Evolutionary conservation across 2,888 invertebrate genomes (phyloP), one percentile per base, ranked within the genome.

Genomic region (Esperia sulphurella): DNA sequence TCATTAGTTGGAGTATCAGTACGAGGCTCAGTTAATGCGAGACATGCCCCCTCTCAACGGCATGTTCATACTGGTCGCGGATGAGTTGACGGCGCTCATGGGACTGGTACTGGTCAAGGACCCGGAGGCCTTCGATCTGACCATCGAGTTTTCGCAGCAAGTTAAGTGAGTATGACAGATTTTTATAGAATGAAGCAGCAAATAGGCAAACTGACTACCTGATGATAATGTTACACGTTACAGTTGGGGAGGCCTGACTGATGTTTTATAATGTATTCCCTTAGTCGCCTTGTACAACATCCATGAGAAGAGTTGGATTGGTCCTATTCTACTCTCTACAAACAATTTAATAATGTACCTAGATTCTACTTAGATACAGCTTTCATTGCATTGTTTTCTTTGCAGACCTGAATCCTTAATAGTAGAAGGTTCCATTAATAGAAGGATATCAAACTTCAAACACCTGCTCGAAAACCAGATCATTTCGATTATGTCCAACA

Each of bases 361-460:
- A n/a, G n/a, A n/a, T n/a, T n/a, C n/a, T n/a, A n/a, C n/a, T n/a
- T n/a, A n/a, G n/a, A n/a, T n/a, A 21, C 21, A 21, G 21, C 21
- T 21, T 21, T 21, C 21, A 21, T 21, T 21, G 10, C 12, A 9
- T 30, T 12, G 8, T 29, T 42, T 33, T 12, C 13, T 52, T 72
- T 67, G 12, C 59, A 86, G 86, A 42, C 73, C 77, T 7, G 76
- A 78, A 50, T 71, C 71, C 5, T 50, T 86, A 13, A 76, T 73
- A n/a, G 54, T 86, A 0, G 82, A 81, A 59, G 84, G 84, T 1
- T 59, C 79, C 2, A 78, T 75, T 4, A 83, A 71, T 53, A 54
- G 72, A 47, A 48, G 77, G 50, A 74, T 83, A 48, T 61, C 78
- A 0, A 79, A 77, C 53, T 83, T 75, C 59, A 81, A 75, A 39